Base-by-base conservation (phyloP, 2,113 vertebrate species). In the Collichthys lucidus region DNA sequence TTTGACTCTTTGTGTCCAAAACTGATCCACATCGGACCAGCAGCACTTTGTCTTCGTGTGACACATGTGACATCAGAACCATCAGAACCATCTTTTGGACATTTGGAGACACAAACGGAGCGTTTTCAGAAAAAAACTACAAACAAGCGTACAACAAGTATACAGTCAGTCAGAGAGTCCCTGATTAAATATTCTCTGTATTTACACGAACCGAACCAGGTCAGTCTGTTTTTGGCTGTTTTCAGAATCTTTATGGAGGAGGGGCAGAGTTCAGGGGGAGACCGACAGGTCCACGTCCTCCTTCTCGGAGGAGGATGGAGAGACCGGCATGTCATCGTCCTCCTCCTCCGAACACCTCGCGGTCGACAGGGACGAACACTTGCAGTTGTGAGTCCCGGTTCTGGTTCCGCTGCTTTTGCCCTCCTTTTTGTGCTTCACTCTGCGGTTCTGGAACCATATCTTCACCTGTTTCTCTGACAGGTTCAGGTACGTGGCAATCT, bases 351-450 rank as follows among this genome's bases (percentile, higher is more conserved):
- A 96, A 91, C 98, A 96, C 71, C 98, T 96, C 31, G 95, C 94
- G 0, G 97, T 96, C 26, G 96, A 95, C 46, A 98, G 94, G 47
- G 97, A 96, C n/a, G 97, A 96, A 80, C 98, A 99, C 88, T 98
- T 99, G 94, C 98, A 99, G 92, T 93, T 95, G 72, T 96, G 96
- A 31, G 95, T 88, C 0, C 90, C 92, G 90, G 92, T 93, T 68
- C 94, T 95, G 80, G 96, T 97, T n/a, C 93, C 95, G 86, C 94
- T 90, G 81, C 95, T 95, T 89, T 99, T 99, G 70, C 98, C 98
- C 88, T 99, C 98, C 85, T 99, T 99, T 96, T 99, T 99, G 96
- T 99, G 98, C 87, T 99, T 99, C 84, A 99, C 98, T 15, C 98
- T 93, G 76, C 98, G 96, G 91, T 99, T 99, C 93, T 99, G 98